Evolutionary conservation across 2,113 vertebrate genomes (phyloP).

Genomic region (Parus major): DNA sequence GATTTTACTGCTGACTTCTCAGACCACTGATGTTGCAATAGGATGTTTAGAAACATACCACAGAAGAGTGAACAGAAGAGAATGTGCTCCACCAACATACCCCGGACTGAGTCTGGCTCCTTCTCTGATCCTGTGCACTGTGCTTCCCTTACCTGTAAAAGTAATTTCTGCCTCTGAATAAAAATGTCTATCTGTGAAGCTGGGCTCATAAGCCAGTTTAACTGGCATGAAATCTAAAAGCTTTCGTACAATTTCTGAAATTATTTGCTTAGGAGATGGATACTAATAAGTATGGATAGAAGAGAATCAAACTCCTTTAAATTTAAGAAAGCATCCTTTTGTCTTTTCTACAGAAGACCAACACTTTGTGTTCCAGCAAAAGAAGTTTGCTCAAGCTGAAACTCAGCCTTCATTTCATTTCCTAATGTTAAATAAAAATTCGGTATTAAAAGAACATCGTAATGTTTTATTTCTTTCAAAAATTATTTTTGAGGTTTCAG

Average conservation of each 20-base stretch:
- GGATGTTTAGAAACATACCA: neutral
- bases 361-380: neutral
- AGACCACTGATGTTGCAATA: neutral
- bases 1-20: slow-evolving; percentile 5
- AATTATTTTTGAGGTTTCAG: neutral
- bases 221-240: neutral
- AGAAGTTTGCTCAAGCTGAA: neutral
- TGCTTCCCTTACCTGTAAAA: neutral
- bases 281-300: neutral
- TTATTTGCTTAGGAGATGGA: neutral
- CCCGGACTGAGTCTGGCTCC: neutral
- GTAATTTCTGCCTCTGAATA: neutral
- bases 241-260: neutral
- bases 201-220: neutral
- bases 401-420: neutral
- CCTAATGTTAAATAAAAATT: neutral
- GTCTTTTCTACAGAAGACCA: neutral
- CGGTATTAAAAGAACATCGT: neutral
- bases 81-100: neutral
- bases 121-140: neutral
- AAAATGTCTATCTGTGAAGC: neutral
- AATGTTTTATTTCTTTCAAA: neutral
- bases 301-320: neutral
- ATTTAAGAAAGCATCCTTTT: neutral
- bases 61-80: neutral